Percentiles rank a stretch among this genome's conserved stretches.
Evolutionary conservation across 2,797 vertebrate species (phyloP).

Genomic region (Chromobotia macracanthus): DNA sequence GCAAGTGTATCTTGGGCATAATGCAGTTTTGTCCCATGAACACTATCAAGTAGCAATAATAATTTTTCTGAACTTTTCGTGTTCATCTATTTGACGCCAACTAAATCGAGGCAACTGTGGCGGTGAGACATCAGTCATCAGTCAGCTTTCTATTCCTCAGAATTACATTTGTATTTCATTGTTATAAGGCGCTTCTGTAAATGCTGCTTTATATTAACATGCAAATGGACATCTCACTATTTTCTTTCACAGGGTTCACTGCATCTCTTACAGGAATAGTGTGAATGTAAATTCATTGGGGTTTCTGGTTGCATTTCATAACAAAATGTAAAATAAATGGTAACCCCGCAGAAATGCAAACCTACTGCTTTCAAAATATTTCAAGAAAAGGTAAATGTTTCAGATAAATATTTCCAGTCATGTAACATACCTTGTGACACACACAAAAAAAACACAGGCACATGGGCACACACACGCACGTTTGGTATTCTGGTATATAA

Average conservation of each 20-base stretch:
- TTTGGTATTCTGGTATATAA: neutral
- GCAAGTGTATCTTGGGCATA: conserved; percentile 48
- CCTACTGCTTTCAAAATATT: neutral
- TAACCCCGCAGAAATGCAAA: neutral
- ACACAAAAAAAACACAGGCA: too few species aligned
- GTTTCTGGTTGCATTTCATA: neutral
- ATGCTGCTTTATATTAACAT: conserved; percentile 13
- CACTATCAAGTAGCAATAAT: conserved; percentile 61
- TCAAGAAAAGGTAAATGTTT: neutral
- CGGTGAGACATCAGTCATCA: conserved; percentile 57
- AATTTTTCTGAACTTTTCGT: conserved; percentile 56
- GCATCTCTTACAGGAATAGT: neutral
- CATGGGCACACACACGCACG: too few species aligned
- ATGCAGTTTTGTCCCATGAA: conserved; percentile 59
- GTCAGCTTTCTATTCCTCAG: conserved; percentile 11
- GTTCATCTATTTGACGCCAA: conserved; percentile 67
- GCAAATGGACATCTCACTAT: neutral
- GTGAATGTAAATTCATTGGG: neutral
- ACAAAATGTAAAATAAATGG: neutral
- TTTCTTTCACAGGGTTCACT: conserved; percentile 17
- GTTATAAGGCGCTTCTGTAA: too few species aligned
- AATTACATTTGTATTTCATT: neutral
- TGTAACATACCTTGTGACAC: neutral
- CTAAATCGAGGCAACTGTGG: conserved; percentile 67
- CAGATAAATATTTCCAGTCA: neutral